Evolutionary conservation across 2,113 vertebrate genomes (phyloP), one percentile per base, ranked within the genome.

Genomic region (Genyomyrus donnyi): DNA sequence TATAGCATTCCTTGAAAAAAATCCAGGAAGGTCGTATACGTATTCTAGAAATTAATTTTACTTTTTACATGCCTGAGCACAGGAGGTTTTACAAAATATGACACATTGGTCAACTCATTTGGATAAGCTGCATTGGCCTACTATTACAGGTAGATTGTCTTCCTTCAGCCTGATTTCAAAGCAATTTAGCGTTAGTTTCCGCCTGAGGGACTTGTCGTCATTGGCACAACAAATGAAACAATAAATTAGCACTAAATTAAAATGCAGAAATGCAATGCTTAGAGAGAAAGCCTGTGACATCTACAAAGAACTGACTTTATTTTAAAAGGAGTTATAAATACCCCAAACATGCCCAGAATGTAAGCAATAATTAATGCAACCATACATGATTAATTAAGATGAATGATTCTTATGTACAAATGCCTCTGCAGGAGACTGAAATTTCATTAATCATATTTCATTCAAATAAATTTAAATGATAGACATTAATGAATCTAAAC

Each of bases 381-480:
- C 58, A 62, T 62, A 62, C 8, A 27, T 62, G 2, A n/a, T 62
- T 62, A 66, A 66, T 62, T 62, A 27, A 27, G 3, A 66, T n/a
- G 9, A 66, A 66, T 66, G n/a, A 45, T 85, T 48, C 3, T 48
- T n/a, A 83, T 83, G 39, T 45, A 88, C 53, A 88, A 39, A 48
- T 45, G 3, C 1, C 1, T 27, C 48, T 50, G 8, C 83, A 48
- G 42, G 77, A 83, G 21, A 48, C 24, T 19, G 31, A 88, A 1
- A n/a, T 83, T 84, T 50, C 50, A 83, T 89, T 24, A 21, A 89
- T 45, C 83, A 85, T 42, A 83, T 53, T 84, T 83, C n/a, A 83
- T 89, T 89, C 74, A 84, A 56, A 89, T 74, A 89, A 89, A 50
- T 27, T 39, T 48, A 84, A 4, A 31, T 52, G 13, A 35, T 1